Conservation (phyloP, 1,140 invertebrate genomes). For the Uloborus diversus region DNA sequence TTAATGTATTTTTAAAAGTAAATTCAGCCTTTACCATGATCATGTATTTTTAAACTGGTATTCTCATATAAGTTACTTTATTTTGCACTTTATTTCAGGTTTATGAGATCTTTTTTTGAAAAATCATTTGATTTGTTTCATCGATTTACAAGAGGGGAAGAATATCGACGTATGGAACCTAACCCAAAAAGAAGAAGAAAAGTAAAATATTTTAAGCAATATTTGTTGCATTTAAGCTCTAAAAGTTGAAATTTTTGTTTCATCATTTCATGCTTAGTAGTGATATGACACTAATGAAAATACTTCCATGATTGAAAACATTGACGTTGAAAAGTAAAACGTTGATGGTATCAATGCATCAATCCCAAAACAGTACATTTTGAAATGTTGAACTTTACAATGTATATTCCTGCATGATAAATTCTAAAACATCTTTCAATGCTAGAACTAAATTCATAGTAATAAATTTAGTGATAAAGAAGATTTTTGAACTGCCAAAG, state of each 20-base stretch:
- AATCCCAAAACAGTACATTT: no score
- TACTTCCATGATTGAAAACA: neutral
- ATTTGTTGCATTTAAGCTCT: no score
- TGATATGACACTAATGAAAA: neutral
- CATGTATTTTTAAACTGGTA: neutral
- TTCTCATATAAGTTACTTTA: neutral
- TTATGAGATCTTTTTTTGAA: constrained; percentile 16
- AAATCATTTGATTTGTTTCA: constrained; percentile 27
- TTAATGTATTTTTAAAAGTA: neutral
- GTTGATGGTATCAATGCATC: no score
- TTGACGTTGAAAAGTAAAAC: no score
- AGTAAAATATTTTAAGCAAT: neutral
- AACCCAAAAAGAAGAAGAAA: neutral
- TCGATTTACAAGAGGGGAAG: constrained; percentile 19
- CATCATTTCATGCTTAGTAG: neutral
- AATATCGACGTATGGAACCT: neutral
- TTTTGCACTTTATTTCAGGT: neutral
- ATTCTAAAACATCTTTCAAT: no score
- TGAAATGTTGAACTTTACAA: no score
- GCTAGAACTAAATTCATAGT: no score
- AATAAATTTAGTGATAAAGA: no score
- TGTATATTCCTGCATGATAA: no score
- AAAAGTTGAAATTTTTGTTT: neutral
- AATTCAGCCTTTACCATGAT: neutral
- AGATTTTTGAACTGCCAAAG: no score